Conservation (phyloP, 2,888 invertebrate species). For the Gasteruption jaculator region DNA sequence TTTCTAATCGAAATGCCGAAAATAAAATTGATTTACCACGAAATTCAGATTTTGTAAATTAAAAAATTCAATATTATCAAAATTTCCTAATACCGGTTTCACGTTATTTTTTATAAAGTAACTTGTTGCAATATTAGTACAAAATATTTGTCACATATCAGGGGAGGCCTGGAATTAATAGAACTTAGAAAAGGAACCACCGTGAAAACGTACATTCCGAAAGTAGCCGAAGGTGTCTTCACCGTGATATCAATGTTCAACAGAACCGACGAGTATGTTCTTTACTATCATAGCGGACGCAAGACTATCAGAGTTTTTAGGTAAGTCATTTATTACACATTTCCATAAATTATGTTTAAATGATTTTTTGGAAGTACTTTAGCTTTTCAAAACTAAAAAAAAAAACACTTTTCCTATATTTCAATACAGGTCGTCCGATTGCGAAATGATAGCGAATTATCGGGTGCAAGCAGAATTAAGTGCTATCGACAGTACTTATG, state of each 20-base stretch:
- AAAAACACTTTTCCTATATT: too few species aligned
- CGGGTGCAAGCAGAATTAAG: slow-evolving; percentile 85
- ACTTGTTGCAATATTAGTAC: slow-evolving; percentile 1
- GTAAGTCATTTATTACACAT: slow-evolving; percentile 47
- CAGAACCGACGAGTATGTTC: slow-evolving; percentile 88
- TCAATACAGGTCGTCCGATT: slow-evolving; percentile 72
- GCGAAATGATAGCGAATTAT: slow-evolving; percentile 89
- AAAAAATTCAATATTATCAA: too few species aligned
- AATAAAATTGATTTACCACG: too few species aligned
- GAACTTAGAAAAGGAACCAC: slow-evolving; percentile 88
- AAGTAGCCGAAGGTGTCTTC: slow-evolving; percentile 96
- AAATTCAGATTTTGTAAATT: too few species aligned
- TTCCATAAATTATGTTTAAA: neutral
- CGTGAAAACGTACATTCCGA: slow-evolving; percentile 85
- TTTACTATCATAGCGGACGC: slow-evolving; percentile 94
- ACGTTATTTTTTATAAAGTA: neutral
- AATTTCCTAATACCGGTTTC: too few species aligned
- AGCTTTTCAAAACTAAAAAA: too few species aligned
- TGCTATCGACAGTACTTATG: slow-evolving; percentile 79
- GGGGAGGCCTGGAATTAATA: slow-evolving; percentile 89
- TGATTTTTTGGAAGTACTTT: neutral
- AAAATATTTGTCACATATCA: slow-evolving; percentile 30
- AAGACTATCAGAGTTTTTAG: slow-evolving; percentile 91
- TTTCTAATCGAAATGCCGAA: too few species aligned
- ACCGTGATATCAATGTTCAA: slow-evolving; percentile 94